Base-by-base conservation (phyloP, 2,888 invertebrate genomes). In the Megamerina dolium region DNA sequence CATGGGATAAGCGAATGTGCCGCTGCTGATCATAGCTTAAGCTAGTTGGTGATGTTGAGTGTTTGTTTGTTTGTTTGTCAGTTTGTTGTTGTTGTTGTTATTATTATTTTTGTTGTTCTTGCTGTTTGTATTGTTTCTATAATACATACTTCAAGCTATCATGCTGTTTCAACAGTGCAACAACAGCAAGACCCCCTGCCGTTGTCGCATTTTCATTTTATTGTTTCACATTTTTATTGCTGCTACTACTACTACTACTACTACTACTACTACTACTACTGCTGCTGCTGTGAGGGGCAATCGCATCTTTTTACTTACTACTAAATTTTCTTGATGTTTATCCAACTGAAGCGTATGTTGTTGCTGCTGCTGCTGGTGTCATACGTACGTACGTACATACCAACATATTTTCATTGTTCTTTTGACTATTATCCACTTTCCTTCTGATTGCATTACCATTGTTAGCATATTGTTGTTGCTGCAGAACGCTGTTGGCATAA, bases 211-310 rank as follows among this genome's bases (percentile, higher is more conserved):
- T 50, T 43, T 41, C 47, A 54, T 51, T 57, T 58, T 58, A 62
- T 62, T 63, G 57, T 60, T 59, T 60, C 53, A 55, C 55, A 59
- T 61, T 60, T n/a, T 61, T 61, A 63, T 61, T 59, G 58, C 62
- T 55, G 55, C 62, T 56, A 56, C 59, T n/a, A n/a, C n/a, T n/a
- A n/a, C n/a, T n/a, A n/a, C n/a, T n/a, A n/a, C n/a, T n/a, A n/a
- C n/a, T n/a, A n/a, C n/a, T n/a, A n/a, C n/a, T n/a, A n/a, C n/a
- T n/a, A n/a, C n/a, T n/a, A n/a, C n/a, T n/a, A n/a, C n/a, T n/a
- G n/a, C n/a, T n/a, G n/a, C n/a, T n/a, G n/a, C n/a, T n/a, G n/a
- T n/a, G n/a, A n/a, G n/a, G n/a, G n/a, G n/a, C n/a, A n/a, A n/a
- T n/a, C n/a, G n/a, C n/a, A n/a, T n/a, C n/a, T n/a, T n/a, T n/a